Base-by-base conservation (phyloP, 2,888 invertebrate species). In the Lithosia quadra region DNA sequence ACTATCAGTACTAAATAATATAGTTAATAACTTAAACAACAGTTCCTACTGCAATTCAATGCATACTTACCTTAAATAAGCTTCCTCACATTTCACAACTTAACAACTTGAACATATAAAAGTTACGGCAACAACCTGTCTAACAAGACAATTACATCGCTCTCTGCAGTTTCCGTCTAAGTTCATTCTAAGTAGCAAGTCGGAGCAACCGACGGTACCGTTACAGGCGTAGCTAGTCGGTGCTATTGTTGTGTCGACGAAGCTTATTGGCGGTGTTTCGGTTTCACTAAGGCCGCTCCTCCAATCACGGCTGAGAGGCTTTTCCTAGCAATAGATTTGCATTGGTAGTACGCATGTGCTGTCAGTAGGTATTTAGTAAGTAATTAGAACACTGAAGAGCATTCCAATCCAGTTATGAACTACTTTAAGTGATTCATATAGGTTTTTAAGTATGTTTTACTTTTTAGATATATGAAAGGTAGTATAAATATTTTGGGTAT, bases 251-350 rank as follows among this genome's bases (percentile, higher is more conserved):
- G 79, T 60, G 79, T 77, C 74, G 74, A 58, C 69, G 72, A 65
- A 73, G 77, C 82, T 77, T 56, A 92, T 92, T 92, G 92, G 92
- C 65, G 72, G 80, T 60, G 73, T 73, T 73, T 75, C 71, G 68
- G 67, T 76, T 79, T 78, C 79, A 83, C 79, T 67, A 74, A 77
- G 72, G 68, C 63, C 77, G 78, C 66, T 87, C 86, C 87, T 88
- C 94, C 94, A 94, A 94, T 94, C 92, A 90, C 86, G 74, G 85
- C 83, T 22, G 69, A 79, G 84, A 88, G 87, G 88, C 75, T 88
- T 82, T 82, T 86, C 82, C 86, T 88, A 89, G 88, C 74, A 81
- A 85, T 86, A 86, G 86, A 87, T 86, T 88, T 85, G 86, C 78
- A 72, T 78, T 74, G 71, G 73, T 67, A 78, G 69, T 63, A 66